Evolutionary conservation across 1,140 invertebrate species (phyloP).

Genomic region (Camponotus floridanus): DNA sequence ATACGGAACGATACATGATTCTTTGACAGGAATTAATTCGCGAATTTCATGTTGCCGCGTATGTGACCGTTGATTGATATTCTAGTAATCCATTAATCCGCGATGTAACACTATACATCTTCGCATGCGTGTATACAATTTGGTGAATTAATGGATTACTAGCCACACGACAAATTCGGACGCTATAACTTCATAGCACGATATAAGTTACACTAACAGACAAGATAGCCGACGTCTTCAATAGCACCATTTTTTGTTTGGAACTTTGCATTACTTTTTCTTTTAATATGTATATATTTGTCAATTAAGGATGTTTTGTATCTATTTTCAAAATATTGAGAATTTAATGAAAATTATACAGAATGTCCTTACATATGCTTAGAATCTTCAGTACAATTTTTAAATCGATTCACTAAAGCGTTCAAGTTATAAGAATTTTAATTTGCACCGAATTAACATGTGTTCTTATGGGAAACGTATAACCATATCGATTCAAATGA

Average conservation of each 20-base stretch:
- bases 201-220: neutral
- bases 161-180: slow-evolving; percentile 43
- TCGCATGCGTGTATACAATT: slow-evolving; percentile 18
- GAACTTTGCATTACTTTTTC: neutral
- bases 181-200: neutral
- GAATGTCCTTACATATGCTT: too few species aligned
- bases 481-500: too few species aligned
- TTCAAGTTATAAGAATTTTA: too few species aligned
- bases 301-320: too few species aligned
- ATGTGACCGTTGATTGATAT: slow-evolving; percentile 52
- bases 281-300: neutral
- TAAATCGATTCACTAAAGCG: too few species aligned
- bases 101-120: slow-evolving; percentile 26
- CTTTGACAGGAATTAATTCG: slow-evolving; percentile 56
- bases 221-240: neutral
- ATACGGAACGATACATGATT: neutral
- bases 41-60: slow-evolving; percentile 51
- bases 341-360: too few species aligned
- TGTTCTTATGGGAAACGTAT: too few species aligned
- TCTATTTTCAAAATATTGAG: too few species aligned
- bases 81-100: neutral
- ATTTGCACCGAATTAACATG: too few species aligned
- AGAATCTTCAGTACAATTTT: too few species aligned
- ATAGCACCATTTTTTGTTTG: neutral
- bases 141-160: slow-evolving; percentile 52